A percentile compares a stretch with the other conserved stretches of the same genome.
These are phyloP conservation scores for Cepaea hortensis DNA, from an alignment of 2,888 invertebrate genomes.

Conservation along the genomic window DNA sequence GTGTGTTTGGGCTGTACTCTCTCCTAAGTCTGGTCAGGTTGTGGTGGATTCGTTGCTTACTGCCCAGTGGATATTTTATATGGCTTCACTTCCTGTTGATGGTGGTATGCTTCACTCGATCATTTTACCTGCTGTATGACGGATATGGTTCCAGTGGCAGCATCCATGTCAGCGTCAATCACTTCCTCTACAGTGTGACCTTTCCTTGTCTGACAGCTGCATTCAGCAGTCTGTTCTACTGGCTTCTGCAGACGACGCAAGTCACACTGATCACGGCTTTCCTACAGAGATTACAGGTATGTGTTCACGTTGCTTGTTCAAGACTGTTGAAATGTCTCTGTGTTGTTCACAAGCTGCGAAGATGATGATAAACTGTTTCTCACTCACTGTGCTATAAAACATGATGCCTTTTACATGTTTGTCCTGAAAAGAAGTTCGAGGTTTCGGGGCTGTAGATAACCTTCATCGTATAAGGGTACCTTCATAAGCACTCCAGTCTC, in stretches of 20 bases:
- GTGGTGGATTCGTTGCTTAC: conserved; percentile 89
- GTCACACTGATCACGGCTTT: conserved; percentile 75
- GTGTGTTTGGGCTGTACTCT: conserved; percentile 88
- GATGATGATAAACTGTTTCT: no score
- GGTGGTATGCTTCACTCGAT: conserved; percentile 84
- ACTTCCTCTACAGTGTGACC: conserved; percentile 88
- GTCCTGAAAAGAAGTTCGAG: no score
- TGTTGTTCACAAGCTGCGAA: no score
- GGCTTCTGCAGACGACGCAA: conserved; percentile 87
- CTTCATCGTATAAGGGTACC: no score
- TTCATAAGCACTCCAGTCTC: no score
- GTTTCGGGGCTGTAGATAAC: no score
- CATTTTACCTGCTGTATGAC: conserved; percentile 92
- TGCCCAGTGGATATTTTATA: conserved; percentile 91
- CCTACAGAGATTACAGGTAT: conserved; percentile 82
- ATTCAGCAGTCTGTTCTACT: conserved; percentile 90
- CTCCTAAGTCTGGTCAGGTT: conserved; percentile 90
- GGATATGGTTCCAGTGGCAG: conserved; percentile 91
- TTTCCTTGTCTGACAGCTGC: conserved; percentile 92
- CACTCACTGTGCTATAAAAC: no score
- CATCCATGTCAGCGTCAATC: conserved; percentile 85
- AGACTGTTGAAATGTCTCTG: no score
- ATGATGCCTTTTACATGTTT: no score
- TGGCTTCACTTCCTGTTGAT: conserved; percentile 88
- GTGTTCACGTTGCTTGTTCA: background rate